phyloP scores from a whole-genome alignment of 2,113 vertebrate genomes.

The Antennarius striatus region DNA sequence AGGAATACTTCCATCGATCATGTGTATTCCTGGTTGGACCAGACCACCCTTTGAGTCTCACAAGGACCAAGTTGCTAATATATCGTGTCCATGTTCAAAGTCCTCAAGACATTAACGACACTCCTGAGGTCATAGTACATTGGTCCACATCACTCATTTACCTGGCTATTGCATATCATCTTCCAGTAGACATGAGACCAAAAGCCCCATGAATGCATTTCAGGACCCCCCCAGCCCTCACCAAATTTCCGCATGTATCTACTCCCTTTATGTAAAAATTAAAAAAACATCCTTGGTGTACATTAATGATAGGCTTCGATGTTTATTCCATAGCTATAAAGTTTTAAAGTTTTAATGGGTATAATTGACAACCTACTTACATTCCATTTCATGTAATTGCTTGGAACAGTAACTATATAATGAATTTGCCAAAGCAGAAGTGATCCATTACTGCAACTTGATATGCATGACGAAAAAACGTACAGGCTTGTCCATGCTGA shows the following conservation, averaged over 20 bases:
- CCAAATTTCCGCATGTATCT: neutral
- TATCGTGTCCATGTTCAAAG: slow-evolving; percentile 46
- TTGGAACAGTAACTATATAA: slow-evolving; percentile 5
- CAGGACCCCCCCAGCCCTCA: neutral
- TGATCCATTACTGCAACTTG: slow-evolving; percentile 32
- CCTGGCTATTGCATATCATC: slow-evolving; percentile 30
- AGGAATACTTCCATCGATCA: slow-evolving; percentile 55
- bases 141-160: slow-evolving; percentile 43
- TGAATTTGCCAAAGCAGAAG: slow-evolving; percentile 17
- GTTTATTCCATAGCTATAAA: too few relatives aligned
- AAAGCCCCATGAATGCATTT: slow-evolving; percentile 41
- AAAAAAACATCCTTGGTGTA: too few relatives aligned
- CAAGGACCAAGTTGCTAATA: slow-evolving; percentile 24
- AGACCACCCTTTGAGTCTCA: slow-evolving; percentile 47
- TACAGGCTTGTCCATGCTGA: slow-evolving; percentile 39
- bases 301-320: too few relatives aligned
- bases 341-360: neutral
- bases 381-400: neutral
- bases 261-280: neutral
- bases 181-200: slow-evolving; percentile 23
- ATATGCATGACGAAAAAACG: slow-evolving; percentile 30
- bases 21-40: slow-evolving; percentile 29
- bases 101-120: slow-evolving; percentile 28
- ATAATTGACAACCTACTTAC: neutral
- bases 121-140: slow-evolving; percentile 26